A percentile compares a stretch with the other conserved stretches of the same genome.
Evolutionary conservation across 2,113 vertebrate genomes (phyloP).

Genomic region (Puntigrus tetrazona): DNA sequence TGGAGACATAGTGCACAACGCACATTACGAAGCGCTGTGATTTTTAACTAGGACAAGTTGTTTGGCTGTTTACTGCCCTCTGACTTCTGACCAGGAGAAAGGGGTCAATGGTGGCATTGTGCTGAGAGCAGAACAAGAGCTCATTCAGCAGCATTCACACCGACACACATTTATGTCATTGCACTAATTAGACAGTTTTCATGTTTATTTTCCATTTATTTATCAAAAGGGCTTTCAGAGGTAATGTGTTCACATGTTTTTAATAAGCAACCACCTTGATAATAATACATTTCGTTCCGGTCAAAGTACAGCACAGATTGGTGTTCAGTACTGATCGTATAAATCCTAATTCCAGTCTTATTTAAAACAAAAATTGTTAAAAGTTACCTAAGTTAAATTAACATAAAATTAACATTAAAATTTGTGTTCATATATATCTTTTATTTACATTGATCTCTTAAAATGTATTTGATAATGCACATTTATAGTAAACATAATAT

Average conservation of each 20-base stretch:
- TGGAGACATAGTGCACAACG: slow-evolving; percentile 61
- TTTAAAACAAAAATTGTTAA: neutral
- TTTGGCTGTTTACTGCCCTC: slow-evolving; percentile 46
- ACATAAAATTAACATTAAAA: neutral
- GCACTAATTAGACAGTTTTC: neutral
- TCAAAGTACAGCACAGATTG: neutral
- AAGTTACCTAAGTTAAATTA: neutral
- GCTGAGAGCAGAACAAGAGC: slow-evolving; percentile 55
- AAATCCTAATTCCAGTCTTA: neutral
- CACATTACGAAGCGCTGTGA: slow-evolving; percentile 43
- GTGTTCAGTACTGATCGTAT: neutral
- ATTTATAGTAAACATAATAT: no score
- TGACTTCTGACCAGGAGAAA: slow-evolving; percentile 41
- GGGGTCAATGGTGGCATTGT: slow-evolving; percentile 74
- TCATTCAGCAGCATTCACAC: slow-evolving; percentile 47
- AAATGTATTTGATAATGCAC: neutral
- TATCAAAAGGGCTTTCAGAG: neutral
- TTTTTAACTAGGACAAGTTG: slow-evolving; percentile 48
- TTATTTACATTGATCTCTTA: neutral
- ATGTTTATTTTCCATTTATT: slow-evolving; percentile 1
- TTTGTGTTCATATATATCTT: neutral
- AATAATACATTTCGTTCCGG: neutral
- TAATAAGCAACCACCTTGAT: neutral
- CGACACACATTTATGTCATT: slow-evolving; percentile 26
- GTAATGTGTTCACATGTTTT: slow-evolving; percentile 18